These are phyloP conservation scores for Danio tinwini DNA, from an alignment of 2,797 vertebrate species.

Conservation along the genomic window DNA sequence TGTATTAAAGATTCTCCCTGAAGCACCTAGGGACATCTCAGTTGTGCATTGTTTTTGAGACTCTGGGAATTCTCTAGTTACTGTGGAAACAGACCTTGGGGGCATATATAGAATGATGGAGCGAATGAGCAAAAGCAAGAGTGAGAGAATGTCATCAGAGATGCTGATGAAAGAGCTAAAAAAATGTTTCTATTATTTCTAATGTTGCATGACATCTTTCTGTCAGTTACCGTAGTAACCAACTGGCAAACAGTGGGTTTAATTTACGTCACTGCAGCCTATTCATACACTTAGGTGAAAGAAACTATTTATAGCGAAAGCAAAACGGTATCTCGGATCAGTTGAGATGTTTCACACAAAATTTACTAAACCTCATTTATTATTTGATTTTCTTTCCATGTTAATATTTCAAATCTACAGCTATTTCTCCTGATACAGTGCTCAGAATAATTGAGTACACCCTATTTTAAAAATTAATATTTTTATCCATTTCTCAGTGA, in stretches of 20 bases:
- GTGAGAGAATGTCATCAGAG: slow-evolving; percentile 25
- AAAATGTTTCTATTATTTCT: slow-evolving; percentile 4
- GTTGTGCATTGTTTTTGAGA: slow-evolving; percentile 50
- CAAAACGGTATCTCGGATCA: not conserved
- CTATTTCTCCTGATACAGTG: not conserved
- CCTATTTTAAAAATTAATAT: too few relatives aligned
- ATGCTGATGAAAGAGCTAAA: slow-evolving; percentile 19
- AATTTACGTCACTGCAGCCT: slow-evolving; percentile 46
- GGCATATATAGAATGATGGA: slow-evolving; percentile 31
- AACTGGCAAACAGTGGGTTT: slow-evolving; percentile 47
- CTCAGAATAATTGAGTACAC: too few relatives aligned
- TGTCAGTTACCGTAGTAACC: slow-evolving; percentile 52
- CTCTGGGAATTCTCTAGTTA: slow-evolving; percentile 59
- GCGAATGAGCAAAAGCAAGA: slow-evolving; percentile 18
- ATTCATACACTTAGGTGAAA: slow-evolving; percentile 31
- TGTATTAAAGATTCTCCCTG: slow-evolving; percentile 32
- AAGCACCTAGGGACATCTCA: slow-evolving; percentile 47
- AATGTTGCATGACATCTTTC: slow-evolving; percentile 36
- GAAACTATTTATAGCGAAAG: slow-evolving; percentile 33
- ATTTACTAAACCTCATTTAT: not conserved
- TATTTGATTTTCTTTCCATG: not conserved
- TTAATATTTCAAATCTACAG: not conserved
- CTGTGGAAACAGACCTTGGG: slow-evolving; percentile 61
- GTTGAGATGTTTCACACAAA: not conserved
- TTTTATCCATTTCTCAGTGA: too few relatives aligned